Evolutionary conservation across 2,113 vertebrate species (phyloP).

Genomic region (Upupa epops): DNA sequence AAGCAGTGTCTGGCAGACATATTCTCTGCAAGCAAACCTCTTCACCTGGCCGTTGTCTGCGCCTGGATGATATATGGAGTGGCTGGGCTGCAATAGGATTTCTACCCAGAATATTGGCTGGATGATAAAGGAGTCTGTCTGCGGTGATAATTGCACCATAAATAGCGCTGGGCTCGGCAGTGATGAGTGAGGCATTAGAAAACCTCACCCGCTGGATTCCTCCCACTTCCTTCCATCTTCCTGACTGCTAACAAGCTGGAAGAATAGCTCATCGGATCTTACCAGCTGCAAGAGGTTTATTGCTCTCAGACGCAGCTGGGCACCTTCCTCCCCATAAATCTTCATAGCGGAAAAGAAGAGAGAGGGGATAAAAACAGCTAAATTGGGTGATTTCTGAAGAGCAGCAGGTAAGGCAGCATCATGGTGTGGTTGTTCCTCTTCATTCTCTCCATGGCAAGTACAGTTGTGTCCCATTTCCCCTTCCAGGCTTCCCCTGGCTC

Average conservation of each 20-base stretch:
- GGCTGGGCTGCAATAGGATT: conserved; percentile 47
- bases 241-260: conserved; percentile 55
- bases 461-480: accelerated
- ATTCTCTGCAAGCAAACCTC: neutral
- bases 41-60: neutral
- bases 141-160: conserved; percentile 59
- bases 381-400: neutral
- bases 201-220: conserved; percentile 51
- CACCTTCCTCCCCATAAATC: conserved; percentile 40
- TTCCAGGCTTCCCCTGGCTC: neutral
- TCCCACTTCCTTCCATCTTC: conserved; percentile 60
- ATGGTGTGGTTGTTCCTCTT: neutral
- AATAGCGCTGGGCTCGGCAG: conserved; percentile 44
- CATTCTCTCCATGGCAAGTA: neutral
- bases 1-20: neutral
- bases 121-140: conserved; percentile 59
- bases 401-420: neutral
- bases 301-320: neutral
- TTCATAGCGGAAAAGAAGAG: neutral
- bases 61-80: neutral
- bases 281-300: conserved; percentile 7
- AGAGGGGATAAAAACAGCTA: accelerated
- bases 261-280: neutral
- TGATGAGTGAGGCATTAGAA: conserved; percentile 49
- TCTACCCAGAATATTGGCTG: conserved; percentile 53